These are phyloP conservation scores for Lytechinus variegatus DNA, from an alignment of 35 echinoderm and acorn worm species.

Conservation along the genomic window DNA sequence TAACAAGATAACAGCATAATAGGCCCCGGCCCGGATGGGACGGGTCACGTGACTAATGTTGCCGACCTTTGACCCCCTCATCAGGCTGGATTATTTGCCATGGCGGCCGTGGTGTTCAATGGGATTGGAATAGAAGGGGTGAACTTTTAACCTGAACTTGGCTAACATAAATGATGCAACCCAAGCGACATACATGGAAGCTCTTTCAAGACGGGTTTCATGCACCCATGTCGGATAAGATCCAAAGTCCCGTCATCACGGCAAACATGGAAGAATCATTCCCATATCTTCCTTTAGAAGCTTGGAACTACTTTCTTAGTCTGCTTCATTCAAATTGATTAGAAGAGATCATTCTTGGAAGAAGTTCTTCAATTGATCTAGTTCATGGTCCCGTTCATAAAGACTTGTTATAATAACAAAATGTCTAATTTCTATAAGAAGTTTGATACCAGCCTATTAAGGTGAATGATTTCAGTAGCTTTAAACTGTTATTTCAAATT, in stretches of 20 bases:
- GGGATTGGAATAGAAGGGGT: constrained; percentile 11
- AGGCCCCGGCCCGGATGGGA: neutral
- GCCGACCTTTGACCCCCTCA: neutral
- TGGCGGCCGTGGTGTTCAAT: constrained; percentile 33
- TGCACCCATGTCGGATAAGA: neutral
- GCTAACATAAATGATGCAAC: constrained; percentile 18
- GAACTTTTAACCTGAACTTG: constrained; percentile 52
- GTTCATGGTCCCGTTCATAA: neutral
- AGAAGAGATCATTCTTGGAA: neutral
- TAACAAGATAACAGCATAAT: neutral
- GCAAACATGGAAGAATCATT: neutral
- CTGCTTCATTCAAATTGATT: neutral
- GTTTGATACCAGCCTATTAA: too few species aligned
- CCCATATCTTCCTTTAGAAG: too few species aligned
- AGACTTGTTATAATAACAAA: too few species aligned
- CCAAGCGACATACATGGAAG: neutral
- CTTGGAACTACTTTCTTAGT: too few species aligned
- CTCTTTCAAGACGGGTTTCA: neutral
- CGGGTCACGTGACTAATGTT: constrained; percentile 47
- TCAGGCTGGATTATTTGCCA: constrained; percentile 53
- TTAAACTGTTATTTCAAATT: too few species aligned
- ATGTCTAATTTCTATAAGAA: too few species aligned
- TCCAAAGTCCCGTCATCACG: neutral
- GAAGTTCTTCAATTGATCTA: neutral
- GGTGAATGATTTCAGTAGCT: too few species aligned